Base-by-base conservation (phyloP, 2,113 vertebrate genomes). In the Chaetodon trifascialis region DNA sequence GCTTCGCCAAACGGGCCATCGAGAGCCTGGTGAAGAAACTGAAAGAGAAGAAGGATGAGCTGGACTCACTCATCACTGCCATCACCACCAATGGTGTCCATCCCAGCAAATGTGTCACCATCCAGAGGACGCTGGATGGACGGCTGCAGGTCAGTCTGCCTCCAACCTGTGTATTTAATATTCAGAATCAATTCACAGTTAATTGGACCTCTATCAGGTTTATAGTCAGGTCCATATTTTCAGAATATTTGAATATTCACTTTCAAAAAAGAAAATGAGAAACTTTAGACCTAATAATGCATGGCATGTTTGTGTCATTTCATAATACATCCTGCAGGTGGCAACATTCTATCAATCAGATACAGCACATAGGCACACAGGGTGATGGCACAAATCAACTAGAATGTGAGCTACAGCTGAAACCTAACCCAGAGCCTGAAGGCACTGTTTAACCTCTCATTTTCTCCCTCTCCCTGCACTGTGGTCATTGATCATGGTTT, bases 51-150 rank as follows among this genome's bases (percentile, higher is more conserved):
- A 96, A 95, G 80, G 96, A 96, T 4, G 96, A 96, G 91, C 87
- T 96, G 78, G 96, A 96, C 89, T 94, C 96, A 0, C 95, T 96
- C 44, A 95, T 96, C 84, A 95, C 95, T 0, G 96, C 96, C 62
- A 90, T 96, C 91, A 96, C 96, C 88, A 96, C 95, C 80, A 96
- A 95, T 11, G 96, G 96, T 0, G 94, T 95, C 3, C 96, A 96
- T 60, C 96, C 96, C 80, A 96, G 96, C 92, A 96, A 95, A 83
- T 97, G 96, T 1, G 96, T 97, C 11, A 97, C 96, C 80, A 96
- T 96, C 69, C 96, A 96, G 92, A 94, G 96, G 87, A 97, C 96
- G 3, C 80, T 96, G 49, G 96, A 96, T 9, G 95, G 96, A 54
- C 83, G 95, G 21, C 90, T 96, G 21, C 96, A 96, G 95, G 96